Conservation (phyloP, 2,113 vertebrate species). For the Charina bottae region DNA sequence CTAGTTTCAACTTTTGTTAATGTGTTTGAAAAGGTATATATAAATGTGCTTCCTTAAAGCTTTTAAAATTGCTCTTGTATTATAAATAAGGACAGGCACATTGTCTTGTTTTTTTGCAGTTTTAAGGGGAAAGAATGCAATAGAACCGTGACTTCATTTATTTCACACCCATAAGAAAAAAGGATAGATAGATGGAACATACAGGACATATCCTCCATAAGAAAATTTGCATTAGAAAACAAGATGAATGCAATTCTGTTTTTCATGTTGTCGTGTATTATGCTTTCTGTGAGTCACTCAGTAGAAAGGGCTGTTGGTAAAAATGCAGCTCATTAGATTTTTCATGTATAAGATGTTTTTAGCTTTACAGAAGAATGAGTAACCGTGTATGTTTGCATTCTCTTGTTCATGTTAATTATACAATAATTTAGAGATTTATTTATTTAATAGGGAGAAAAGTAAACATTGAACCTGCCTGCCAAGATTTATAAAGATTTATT, state of each 20-base stretch:
- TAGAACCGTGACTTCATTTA: not conserved
- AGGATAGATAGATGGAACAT: not conserved
- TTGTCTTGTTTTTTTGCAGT: conserved; percentile 71
- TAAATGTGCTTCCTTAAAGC: conserved; percentile 71
- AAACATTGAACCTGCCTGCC: not conserved
- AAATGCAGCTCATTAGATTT: not conserved
- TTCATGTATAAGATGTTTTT: not conserved
- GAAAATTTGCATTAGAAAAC: not conserved
- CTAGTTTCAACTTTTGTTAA: conserved; percentile 99
- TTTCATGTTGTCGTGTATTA: not conserved
- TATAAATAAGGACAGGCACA: conserved; percentile 76
- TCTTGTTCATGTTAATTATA: not conserved
- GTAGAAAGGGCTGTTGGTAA: not conserved
- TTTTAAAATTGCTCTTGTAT: conserved; percentile 63
- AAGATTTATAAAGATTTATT: not conserved
- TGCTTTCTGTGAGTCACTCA: not conserved
- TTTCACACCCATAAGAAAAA: not conserved
- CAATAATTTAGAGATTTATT: not conserved
- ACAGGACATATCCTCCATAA: not conserved
- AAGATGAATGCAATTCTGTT: not conserved
- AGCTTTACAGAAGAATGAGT: not conserved
- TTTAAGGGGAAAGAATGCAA: not conserved
- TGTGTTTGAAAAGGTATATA: conserved; percentile 99
- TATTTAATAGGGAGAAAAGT: conserved; percentile 8
- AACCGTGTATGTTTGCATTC: not conserved